phyloP scores from a whole-genome alignment of 1,140 invertebrate genomes.

The Harpegnathos saltator region DNA sequence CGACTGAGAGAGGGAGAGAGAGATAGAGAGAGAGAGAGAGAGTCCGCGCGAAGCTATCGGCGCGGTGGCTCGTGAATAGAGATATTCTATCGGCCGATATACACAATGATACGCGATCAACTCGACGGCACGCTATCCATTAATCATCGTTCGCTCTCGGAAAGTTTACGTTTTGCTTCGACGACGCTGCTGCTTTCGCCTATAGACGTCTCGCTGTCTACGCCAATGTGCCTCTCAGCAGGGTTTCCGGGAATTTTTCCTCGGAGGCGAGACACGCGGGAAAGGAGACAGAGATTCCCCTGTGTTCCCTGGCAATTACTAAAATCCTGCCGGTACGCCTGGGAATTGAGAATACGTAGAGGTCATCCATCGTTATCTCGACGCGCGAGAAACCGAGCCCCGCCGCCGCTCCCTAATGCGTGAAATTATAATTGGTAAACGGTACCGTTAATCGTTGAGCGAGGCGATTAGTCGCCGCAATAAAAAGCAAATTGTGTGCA shows the following conservation, averaged over 20 bases:
- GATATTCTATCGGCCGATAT: constrained; percentile 73
- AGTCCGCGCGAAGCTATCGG: constrained; percentile 39
- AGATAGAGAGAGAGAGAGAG: constrained; percentile 4
- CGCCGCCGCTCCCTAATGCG: neutral
- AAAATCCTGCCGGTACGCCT: constrained; percentile 51
- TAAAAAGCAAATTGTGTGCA: neutral
- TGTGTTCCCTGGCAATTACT: constrained; percentile 56
- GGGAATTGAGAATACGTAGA: constrained; percentile 37
- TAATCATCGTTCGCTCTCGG: constrained; percentile 77
- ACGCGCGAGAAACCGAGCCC: neutral
- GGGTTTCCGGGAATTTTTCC: constrained; percentile 37
- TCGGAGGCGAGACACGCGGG: constrained; percentile 1
- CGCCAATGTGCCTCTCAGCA: constrained; percentile 38
- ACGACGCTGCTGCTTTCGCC: constrained; percentile 54
- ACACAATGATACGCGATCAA: constrained; percentile 80
- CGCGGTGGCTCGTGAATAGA: constrained; percentile 68
- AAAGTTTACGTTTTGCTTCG: constrained; percentile 25
- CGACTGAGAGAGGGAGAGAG: neutral
- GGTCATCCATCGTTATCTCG: constrained; percentile 21
- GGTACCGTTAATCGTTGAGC: neutral
- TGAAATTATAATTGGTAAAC: constrained; percentile 29
- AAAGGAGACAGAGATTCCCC: constrained; percentile 36
- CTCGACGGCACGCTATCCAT: constrained; percentile 77
- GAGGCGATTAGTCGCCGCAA: constrained; percentile 1
- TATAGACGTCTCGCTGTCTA: constrained; percentile 13